Evolutionary conservation across 2,113 vertebrate genomes (phyloP).

Genomic region (Sterna hirundo): DNA sequence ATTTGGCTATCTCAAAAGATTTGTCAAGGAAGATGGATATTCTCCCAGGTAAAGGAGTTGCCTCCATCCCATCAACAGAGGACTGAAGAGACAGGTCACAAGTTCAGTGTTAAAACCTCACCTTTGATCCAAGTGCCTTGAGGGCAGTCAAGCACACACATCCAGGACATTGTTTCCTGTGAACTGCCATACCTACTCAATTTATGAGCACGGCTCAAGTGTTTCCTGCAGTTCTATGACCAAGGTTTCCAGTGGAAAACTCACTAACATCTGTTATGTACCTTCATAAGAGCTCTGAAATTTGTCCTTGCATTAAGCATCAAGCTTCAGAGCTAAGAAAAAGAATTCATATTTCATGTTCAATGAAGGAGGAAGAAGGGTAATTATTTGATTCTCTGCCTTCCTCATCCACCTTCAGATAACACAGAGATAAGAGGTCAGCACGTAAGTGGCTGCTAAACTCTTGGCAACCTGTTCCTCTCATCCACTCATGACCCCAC

Average conservation of each 20-base stretch:
- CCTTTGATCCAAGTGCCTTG: not conserved
- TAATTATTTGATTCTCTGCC: not conserved
- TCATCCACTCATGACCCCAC: not conserved
- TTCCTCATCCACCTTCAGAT: not conserved
- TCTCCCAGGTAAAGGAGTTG: not conserved
- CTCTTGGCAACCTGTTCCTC: not conserved
- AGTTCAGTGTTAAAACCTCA: not conserved
- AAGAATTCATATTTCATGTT: not conserved
- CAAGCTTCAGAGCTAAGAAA: not conserved
- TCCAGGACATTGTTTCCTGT: not conserved
- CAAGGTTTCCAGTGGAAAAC: not conserved
- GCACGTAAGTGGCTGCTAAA: not conserved
- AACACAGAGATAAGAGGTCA: not conserved
- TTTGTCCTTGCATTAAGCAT: not conserved
- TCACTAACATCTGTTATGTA: not conserved
- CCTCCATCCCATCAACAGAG: not conserved
- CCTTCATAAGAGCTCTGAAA: not conserved
- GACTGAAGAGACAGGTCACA: not conserved
- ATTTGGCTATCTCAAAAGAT: not conserved
- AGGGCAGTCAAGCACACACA: not conserved
- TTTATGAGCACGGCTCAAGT: not conserved
- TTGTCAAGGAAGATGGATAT: not conserved
- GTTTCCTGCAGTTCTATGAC: not conserved
- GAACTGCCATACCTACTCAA: not conserved
- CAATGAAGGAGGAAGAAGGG: not conserved